These are phyloP conservation scores for Myoxocephalus aenaeus DNA, from an alignment of 2,797 vertebrate species.

Conservation along the genomic window DNA sequence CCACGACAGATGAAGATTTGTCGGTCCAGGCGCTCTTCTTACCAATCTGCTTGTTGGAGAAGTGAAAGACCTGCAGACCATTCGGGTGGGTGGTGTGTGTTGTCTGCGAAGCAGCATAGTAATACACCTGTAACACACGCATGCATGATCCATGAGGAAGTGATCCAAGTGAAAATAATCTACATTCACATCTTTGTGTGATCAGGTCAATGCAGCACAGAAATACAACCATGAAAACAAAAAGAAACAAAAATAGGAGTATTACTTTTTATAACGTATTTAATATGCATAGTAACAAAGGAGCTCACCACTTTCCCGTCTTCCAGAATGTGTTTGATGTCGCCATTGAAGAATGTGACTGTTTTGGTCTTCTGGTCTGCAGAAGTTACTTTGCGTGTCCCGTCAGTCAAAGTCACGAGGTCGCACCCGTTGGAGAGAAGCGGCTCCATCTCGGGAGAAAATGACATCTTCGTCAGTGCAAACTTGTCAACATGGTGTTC, in stretches of 20 bases:
- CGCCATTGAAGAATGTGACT: conserved; percentile 79
- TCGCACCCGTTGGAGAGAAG: conserved; percentile 56
- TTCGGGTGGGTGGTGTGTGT: conserved; percentile 77
- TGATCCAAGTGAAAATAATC: not conserved
- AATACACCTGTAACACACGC: conserved; percentile 79
- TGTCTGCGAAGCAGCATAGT: conserved; percentile 77
- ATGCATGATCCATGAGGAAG: not conserved
- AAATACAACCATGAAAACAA: not conserved
- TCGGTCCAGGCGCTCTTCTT: conserved; percentile 1
- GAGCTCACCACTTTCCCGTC: conserved; percentile 78
- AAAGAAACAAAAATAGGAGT: not conserved
- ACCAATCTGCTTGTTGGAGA: conserved; percentile 87
- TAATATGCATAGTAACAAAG: not conserved
- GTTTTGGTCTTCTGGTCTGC: conserved; percentile 69
- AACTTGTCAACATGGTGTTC: not conserved
- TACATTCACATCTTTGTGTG: too few species aligned
- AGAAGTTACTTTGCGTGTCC: conserved; percentile 76
- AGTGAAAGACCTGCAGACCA: conserved; percentile 80
- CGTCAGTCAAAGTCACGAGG: conserved; percentile 62
- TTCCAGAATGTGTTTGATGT: conserved; percentile 79
- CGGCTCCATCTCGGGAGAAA: conserved; percentile 66
- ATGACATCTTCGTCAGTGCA: not conserved
- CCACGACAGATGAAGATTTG: too few species aligned
- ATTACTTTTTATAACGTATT: too few species aligned
- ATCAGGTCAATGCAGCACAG: not conserved